A percentile compares a stretch with the other conserved stretches of the same genome.
phyloP scores from a whole-genome alignment of 2,113 vertebrate species.

The Pristiophorus japonicus region DNA sequence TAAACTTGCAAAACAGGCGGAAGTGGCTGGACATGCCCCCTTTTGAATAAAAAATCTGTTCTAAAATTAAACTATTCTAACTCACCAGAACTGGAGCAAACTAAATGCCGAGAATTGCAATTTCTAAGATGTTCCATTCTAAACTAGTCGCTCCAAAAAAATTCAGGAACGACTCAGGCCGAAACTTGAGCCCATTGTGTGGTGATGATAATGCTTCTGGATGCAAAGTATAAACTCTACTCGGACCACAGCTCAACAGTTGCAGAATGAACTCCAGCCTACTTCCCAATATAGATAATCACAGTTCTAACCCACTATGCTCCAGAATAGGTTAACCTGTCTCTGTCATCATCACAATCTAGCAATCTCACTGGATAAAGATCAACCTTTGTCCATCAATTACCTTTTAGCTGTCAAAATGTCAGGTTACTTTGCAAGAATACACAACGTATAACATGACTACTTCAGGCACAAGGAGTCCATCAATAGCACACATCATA shows the following conservation, averaged over 20 bases:
- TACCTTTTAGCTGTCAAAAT: background rate
- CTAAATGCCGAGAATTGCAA: no score
- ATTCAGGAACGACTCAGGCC: no score
- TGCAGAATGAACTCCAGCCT: background rate
- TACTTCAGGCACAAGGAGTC: background rate
- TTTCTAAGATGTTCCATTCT: no score
- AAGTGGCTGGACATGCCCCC: no score
- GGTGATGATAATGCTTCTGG: background rate
- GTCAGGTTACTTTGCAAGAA: background rate
- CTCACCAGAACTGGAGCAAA: no score
- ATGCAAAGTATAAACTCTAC: background rate
- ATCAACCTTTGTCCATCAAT: background rate
- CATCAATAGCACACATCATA: background rate
- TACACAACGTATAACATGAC: background rate
- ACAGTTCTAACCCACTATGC: background rate
- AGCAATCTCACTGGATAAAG: background rate
- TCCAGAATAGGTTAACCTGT: background rate
- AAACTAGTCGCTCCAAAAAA: no score
- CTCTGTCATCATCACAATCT: background rate
- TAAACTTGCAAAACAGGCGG: no score
- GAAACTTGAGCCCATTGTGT: background rate
- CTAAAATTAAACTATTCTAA: no score
- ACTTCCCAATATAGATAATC: background rate
- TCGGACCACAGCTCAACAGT: background rate
- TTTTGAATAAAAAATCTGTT: no score